Percentiles rank a stretch among this genome's conserved stretches.
Conservation (phyloP, 2,797 vertebrate species). For the Galaxias olidus region DNA sequence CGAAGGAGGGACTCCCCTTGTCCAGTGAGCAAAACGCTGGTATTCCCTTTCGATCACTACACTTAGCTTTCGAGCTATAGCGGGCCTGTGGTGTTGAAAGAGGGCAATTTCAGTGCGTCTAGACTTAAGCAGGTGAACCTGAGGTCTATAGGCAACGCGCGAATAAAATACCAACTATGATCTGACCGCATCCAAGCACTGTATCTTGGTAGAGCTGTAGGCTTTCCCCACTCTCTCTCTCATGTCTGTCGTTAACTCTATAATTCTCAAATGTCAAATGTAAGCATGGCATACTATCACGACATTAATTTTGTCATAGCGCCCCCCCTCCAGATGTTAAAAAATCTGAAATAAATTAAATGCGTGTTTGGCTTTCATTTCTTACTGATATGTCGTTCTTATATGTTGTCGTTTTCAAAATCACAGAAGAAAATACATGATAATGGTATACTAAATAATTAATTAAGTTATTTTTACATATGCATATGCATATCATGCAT, state of each 20-base stretch:
- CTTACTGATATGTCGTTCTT: neutral
- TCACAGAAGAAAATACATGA: too few relatives aligned
- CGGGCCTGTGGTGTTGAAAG: slow-evolving; percentile 26
- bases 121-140: slow-evolving; percentile 74
- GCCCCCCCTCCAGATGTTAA: slow-evolving; percentile 67
- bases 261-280: slow-evolving; percentile 19
- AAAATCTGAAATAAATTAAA: neutral
- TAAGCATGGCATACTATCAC: slow-evolving; percentile 42
- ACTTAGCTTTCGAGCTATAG: slow-evolving; percentile 7
- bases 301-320: slow-evolving; percentile 64
- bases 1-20: slow-evolving; percentile 32
- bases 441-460: too few relatives aligned
- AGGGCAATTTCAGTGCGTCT: slow-evolving; percentile 47
- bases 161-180: slow-evolving; percentile 67
- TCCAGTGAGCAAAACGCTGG: neutral
- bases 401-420: neutral
- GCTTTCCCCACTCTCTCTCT: neutral
- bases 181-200: slow-evolving; percentile 64
- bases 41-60: too few relatives aligned
- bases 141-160: slow-evolving; percentile 63
- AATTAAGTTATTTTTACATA: too few relatives aligned
- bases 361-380: too few relatives aligned
- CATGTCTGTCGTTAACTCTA: slow-evolving; percentile 36
- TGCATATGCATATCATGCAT: too few relatives aligned
- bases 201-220: slow-evolving; percentile 13